Base-by-base conservation (phyloP, 2,797 vertebrate genomes). In the Dallia pectoralis region DNA sequence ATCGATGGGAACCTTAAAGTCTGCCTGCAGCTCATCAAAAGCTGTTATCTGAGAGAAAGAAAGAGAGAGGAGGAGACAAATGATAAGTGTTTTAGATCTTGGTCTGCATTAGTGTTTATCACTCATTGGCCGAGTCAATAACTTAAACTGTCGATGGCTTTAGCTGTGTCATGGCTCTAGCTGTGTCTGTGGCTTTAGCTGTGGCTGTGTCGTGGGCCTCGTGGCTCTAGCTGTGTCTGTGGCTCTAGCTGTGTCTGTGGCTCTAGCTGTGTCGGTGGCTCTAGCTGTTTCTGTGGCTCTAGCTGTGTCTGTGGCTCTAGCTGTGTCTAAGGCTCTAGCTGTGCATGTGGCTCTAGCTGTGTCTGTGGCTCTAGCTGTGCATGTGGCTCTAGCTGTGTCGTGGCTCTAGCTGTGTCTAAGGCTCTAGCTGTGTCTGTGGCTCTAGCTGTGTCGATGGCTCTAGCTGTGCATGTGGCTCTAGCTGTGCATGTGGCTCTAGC, bases 1-100 rank as follows among this genome's bases (percentile, higher is more conserved):
- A 90, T 99, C 97, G 66, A 99, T 95, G 0, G 97, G 97, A 82
- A 95, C 97, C 93, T 97, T 99, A 90, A 99, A 98, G 88, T 99
- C 97, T 0, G 96, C 96, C 83, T 96, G 96, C 76, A 99, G 93
- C 84, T 99, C 97, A 85, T 99, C 97, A 79, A 98, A 99, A 79
- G 97, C 96, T 25, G 97, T 99, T 79, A 99, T 99, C 97, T 99
- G 93, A 53, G 92, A 85, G 40, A 79, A 51, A 53, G 29, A 59
- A 63, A 68, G 32, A 36, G 69, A 9, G 67, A 29, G 69, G 11
- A 12, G 19, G 69, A 27, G 51, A 22, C 27, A 70, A n/a, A n/a
- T n/a, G n/a, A 66, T 59, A 73, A 49, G 3, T 56, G 59, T 67
- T 61, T 81, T 72, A 27, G 36, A n/a, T 47, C 56, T 19, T n/a